Evolutionary conservation across 2,888 invertebrate species (phyloP), one percentile per base, ranked within the genome.

Genomic region (Lumbricus terrestris): DNA sequence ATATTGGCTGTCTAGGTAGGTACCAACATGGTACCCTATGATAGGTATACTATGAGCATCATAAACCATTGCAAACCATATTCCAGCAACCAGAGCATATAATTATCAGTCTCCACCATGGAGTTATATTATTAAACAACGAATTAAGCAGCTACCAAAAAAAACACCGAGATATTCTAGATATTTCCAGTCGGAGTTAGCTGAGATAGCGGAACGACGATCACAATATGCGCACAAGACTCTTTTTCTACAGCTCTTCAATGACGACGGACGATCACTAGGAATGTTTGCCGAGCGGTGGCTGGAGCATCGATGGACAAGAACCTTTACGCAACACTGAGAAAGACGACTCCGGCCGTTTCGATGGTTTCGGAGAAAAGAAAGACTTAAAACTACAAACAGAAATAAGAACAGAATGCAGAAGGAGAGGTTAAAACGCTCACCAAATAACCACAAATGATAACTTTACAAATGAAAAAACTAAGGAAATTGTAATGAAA

Each of bases 371-470:
- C 85, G 85, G 37, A 85, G 85, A 85, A 85, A 85, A 85, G 85
- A 85, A 85, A 85, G 34, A 85, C 85, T 85, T 85, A 85, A 85
- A 85, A 85, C 85, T 85, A 85, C 85, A 85, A 85, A 85, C 35
- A 85, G 37, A 85, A 85, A 85, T 85, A 85, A 85, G 35, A 85
- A 85, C 34, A 85, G 37, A 34, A 85, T 85, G 34, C 85, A 85
- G 37, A 85, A 34, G 37, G 85, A 34, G n/a, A 85, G 13, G 85
- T 35, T 20, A 85, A 35, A 85, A 85, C 18, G 34, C 85, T 85
- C 15, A 35, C 5, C 23, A 69, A 69, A 54, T 29, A 54, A 54
- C 42, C 42, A 54, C 23, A 54, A 54, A n/a, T 69, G 16, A 69
- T n/a, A 69, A 69, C 29, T 69, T n/a, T 69, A 0, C 13, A 69